Conservation (phyloP, 2,888 invertebrate species). For the Lamproptera curius region DNA sequence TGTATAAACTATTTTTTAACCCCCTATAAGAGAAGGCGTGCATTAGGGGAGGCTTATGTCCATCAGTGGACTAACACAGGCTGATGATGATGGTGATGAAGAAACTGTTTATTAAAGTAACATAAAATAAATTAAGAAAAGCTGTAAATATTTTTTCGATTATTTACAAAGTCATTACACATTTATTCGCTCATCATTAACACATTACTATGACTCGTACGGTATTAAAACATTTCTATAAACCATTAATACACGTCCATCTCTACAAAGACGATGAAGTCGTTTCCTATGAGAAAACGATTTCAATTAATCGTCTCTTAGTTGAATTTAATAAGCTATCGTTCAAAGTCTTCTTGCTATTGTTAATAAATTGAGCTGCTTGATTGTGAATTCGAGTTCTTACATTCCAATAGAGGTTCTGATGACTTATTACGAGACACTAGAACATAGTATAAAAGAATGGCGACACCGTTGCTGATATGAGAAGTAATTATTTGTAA, state of each 20-base stretch:
- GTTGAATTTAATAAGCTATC: slow-evolving; percentile 1
- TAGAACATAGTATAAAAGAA: neutral
- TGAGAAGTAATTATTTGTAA: neutral
- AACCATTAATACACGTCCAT: neutral
- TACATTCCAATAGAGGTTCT: neutral
- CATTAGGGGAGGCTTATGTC: no score
- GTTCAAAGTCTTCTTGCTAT: slow-evolving; percentile 1
- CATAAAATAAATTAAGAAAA: no score
- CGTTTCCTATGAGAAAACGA: neutral
- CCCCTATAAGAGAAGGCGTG: no score
- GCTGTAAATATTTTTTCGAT: no score
- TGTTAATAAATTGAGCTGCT: neutral
- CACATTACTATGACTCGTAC: neutral
- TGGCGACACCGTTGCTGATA: neutral
- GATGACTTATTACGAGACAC: neutral
- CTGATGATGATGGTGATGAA: no score
- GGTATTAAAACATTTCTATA: neutral
- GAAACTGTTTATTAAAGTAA: no score
- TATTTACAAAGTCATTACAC: no score
- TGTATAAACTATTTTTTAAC: no score
- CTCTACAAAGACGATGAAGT: neutral
- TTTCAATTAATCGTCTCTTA: neutral
- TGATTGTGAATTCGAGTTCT: neutral
- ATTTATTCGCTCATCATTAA: no score
- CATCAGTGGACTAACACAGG: no score